A percentile compares a stretch with the other conserved stretches of the same genome.
Conservation (phyloP, 1,140 invertebrate species). For the Sinonovacula constricta region DNA sequence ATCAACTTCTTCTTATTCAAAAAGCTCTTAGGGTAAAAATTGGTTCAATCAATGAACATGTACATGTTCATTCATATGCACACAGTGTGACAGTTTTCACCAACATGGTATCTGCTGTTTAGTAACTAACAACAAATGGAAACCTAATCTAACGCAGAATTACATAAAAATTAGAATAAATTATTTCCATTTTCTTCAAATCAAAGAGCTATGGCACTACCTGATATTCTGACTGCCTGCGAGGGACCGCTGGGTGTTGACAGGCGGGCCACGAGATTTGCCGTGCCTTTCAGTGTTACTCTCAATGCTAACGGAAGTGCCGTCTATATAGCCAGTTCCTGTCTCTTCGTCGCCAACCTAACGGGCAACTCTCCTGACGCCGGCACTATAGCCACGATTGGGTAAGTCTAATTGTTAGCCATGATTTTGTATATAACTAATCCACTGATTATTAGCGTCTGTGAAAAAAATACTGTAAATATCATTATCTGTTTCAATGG, state of each 20-base stretch:
- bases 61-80: no score
- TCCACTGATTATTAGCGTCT: no score
- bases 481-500: no score
- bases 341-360: conserved; percentile 95
- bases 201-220: conserved; percentile 67
- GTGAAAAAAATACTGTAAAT: no score
- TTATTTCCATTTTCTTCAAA: conserved; percentile 24
- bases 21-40: no score
- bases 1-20: no score
- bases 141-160: no score
- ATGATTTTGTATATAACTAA: no score
- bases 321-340: conserved; percentile 91
- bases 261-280: conserved; percentile 82
- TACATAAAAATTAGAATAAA: neutral
- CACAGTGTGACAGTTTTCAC: no score
- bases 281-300: conserved; percentile 93
- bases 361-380: conserved; percentile 88
- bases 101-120: neutral
- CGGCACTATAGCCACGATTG: conserved; percentile 65
- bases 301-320: conserved; percentile 98
- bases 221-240: conserved; percentile 61
- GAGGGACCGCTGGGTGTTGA: conserved; percentile 58
- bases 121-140: no score
- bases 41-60: no score
- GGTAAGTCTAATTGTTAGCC: no score